Evolutionary conservation across 2,888 invertebrate species (phyloP).

Genomic region (Oscheius onirici): DNA sequence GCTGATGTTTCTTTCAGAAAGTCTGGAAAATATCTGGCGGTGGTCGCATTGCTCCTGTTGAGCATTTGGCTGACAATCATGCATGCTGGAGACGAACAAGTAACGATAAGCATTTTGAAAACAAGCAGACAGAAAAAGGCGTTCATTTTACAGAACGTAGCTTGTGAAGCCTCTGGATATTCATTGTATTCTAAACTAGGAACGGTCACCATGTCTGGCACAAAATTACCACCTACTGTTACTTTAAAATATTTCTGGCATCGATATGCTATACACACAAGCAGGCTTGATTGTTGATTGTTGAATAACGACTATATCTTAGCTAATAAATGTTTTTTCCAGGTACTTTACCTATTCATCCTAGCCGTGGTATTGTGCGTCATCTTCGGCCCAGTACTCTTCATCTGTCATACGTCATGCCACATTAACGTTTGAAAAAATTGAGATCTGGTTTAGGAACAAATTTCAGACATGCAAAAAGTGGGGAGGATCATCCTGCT

Average conservation of each 20-base stretch:
- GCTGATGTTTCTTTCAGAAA: conserved; percentile 3
- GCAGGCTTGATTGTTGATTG: too few relatives aligned
- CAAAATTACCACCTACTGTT: too few relatives aligned
- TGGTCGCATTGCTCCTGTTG: conserved; percentile 40
- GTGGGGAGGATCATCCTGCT: conserved; percentile 43
- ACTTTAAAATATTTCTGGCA: too few relatives aligned
- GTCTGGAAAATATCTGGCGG: conserved; percentile 40
- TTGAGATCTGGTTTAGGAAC: too few relatives aligned
- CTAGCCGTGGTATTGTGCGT: conserved; percentile 34
- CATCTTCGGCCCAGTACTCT: conserved; percentile 49
- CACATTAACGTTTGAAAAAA: conserved; percentile 46
- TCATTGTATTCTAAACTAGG: too few relatives aligned
- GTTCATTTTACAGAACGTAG: too few relatives aligned
- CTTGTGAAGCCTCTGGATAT: too few relatives aligned
- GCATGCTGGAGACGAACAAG: conserved; percentile 48
- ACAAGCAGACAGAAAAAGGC: too few relatives aligned
- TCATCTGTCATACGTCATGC: conserved; percentile 52
- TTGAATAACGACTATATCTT: too few relatives aligned
- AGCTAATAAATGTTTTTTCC: neutral
- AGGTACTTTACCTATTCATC: conserved; percentile 47
- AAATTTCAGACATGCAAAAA: conserved; percentile 48
- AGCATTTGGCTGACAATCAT: conserved; percentile 47
- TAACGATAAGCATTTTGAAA: too few relatives aligned
- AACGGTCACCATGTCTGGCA: too few relatives aligned
- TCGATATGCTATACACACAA: too few relatives aligned